Evolutionary conservation across 1,140 invertebrate species (phyloP).

Genomic region (Tetramorium parvispinum): DNA sequence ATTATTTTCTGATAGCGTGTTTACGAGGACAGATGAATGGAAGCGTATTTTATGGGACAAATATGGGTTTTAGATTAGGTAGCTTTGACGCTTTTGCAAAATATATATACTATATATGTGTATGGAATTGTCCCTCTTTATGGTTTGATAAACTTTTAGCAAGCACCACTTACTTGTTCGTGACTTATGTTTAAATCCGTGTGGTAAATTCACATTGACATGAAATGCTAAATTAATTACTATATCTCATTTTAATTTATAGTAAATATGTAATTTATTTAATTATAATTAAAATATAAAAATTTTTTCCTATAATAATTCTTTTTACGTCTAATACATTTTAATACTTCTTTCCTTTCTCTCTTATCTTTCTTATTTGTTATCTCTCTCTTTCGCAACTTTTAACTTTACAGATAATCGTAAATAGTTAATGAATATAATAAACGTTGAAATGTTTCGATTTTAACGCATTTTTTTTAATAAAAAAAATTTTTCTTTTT

Average conservation of each 20-base stretch:
- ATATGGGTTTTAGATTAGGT: constrained; percentile 83
- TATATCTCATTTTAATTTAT: background rate
- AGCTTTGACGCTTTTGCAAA: constrained; percentile 65
- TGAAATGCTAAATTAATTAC: background rate
- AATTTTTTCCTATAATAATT: background rate
- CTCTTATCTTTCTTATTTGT: background rate
- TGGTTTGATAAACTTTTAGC: constrained; percentile 39
- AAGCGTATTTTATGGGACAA: constrained; percentile 81
- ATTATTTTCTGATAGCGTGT: constrained; percentile 82
- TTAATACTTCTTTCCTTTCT: background rate
- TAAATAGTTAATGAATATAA: background rate
- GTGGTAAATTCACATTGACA: background rate
- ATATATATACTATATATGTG: constrained; percentile 45
- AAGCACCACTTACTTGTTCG: constrained; percentile 3
- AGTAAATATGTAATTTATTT: background rate
- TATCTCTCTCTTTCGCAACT: background rate
- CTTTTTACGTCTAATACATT: background rate
- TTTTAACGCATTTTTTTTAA: background rate
- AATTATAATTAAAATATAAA: background rate
- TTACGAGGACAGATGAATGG: constrained; percentile 78
- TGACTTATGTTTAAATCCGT: constrained; percentile 4
- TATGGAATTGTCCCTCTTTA: constrained; percentile 31
- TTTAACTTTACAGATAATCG: background rate
- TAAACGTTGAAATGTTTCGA: background rate
- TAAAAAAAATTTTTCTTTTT: background rate